phyloP scores from a whole-genome alignment of 2,888 invertebrate genomes.

The Poecilus cupreus region DNA sequence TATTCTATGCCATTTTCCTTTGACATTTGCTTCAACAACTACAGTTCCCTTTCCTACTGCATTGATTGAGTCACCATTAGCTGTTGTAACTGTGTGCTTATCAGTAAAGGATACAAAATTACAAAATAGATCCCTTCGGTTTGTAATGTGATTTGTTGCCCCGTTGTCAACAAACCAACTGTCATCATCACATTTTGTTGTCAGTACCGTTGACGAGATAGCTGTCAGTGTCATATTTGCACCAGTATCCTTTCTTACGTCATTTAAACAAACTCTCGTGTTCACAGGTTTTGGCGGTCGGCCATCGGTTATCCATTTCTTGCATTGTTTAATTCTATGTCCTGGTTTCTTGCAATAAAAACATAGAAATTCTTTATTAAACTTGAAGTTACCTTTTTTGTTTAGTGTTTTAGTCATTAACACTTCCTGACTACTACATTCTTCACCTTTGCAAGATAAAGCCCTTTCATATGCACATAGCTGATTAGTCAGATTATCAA shows the following conservation, averaged over 20 bases:
- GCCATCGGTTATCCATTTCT: conserved; percentile 57
- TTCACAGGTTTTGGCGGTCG: conserved; percentile 42
- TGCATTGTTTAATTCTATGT: conserved; percentile 51
- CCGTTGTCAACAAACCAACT: conserved; percentile 56
- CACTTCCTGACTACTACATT: neutral
- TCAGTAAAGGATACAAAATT: too few species aligned
- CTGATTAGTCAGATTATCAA: conserved; percentile 55
- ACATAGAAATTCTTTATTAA: conserved; percentile 32
- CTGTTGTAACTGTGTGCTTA: too few species aligned
- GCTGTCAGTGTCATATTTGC: neutral
- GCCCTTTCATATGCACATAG: conserved; percentile 58
- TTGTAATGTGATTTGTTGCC: conserved; percentile 46
- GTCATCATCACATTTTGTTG: conserved; percentile 6
- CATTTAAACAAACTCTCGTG: too few species aligned
- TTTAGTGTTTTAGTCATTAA: neutral
- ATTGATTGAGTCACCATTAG: too few species aligned
- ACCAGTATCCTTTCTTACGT: neutral
- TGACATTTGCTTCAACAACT: too few species aligned
- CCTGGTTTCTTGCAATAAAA: conserved; percentile 51
- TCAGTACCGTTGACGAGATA: conserved; percentile 2
- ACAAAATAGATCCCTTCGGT: too few species aligned
- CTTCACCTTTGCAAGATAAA: neutral
- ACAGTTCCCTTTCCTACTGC: too few species aligned
- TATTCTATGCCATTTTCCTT: too few species aligned
- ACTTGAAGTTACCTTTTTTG: neutral